Conservation (phyloP, 2,113 vertebrate genomes). For the Oreamnos americanus region DNA sequence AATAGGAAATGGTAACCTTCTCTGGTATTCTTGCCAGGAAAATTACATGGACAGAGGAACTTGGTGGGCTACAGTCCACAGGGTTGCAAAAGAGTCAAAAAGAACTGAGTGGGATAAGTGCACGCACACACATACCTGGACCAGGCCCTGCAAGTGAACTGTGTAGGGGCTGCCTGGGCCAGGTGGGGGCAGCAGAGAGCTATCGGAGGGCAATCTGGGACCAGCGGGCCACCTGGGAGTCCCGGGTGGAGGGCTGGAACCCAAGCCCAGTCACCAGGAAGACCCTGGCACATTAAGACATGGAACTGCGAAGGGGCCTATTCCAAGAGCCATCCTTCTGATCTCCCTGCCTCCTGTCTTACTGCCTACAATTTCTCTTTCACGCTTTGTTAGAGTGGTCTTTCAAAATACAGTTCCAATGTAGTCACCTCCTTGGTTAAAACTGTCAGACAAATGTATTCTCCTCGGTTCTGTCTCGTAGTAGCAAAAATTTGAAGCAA, state of each 20-base stretch:
- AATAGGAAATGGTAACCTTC: not conserved
- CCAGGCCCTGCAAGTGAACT: not conserved
- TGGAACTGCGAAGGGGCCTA: not conserved
- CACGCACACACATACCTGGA: not conserved
- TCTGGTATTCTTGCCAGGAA: not conserved
- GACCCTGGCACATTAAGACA: not conserved
- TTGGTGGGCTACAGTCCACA: not conserved
- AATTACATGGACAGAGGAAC: not conserved
- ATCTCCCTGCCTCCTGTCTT: not conserved
- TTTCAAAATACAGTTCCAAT: not conserved
- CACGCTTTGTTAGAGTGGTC: not conserved
- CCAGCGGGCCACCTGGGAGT: conserved; percentile 14
- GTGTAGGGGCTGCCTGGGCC: conserved; percentile 34
- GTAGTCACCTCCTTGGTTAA: not conserved
- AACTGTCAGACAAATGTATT: too few species aligned
- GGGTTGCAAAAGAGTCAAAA: not conserved
- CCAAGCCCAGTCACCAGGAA: not conserved
- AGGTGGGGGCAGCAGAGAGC: conserved; percentile 76
- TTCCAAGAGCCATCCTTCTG: not conserved
- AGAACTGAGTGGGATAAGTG: not conserved
- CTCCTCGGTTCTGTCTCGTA: too few species aligned
- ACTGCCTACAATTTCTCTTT: not conserved
- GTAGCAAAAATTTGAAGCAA: too few species aligned
- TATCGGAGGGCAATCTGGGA: conserved; percentile 42
- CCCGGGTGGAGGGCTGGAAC: not conserved